phyloP scores from a whole-genome alignment of 2,797 vertebrate genomes.

The Diplodus puntazzo region DNA sequence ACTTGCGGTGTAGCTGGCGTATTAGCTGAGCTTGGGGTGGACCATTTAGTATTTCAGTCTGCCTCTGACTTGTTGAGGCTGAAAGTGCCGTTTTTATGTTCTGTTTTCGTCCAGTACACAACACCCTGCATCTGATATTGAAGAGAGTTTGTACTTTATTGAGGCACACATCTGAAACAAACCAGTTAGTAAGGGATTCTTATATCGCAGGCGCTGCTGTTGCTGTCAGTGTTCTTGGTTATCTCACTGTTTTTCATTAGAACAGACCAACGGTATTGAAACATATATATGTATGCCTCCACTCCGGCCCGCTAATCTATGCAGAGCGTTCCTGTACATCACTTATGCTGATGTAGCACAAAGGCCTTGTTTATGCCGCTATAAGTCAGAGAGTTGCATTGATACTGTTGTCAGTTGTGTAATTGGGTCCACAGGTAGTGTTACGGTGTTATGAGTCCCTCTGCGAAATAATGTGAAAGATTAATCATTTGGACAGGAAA shows the following conservation, averaged over 20 bases:
- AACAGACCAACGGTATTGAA: not conserved
- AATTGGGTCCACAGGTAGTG: slow-evolving; percentile 80
- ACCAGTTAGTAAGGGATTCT: not conserved
- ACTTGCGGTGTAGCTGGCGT: slow-evolving; percentile 35
- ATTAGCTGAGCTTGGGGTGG: slow-evolving; percentile 20
- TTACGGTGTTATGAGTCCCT: slow-evolving; percentile 66
- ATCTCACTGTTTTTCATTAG: not conserved
- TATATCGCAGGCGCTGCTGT: not conserved
- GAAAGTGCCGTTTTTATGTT: slow-evolving; percentile 16
- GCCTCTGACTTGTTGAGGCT: slow-evolving; percentile 3
- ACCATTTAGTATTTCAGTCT: slow-evolving; percentile 30
- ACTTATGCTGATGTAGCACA: slow-evolving; percentile 41
- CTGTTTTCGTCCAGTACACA: not conserved
- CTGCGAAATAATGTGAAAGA: slow-evolving; percentile 76
- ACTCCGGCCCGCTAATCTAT: slow-evolving; percentile 31
- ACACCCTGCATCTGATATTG: not conserved
- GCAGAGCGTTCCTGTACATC: slow-evolving; percentile 50
- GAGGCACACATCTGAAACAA: not conserved
- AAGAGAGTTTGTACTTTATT: slow-evolving; percentile 1
- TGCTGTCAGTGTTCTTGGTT: not conserved
- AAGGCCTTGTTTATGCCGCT: slow-evolving; percentile 47
- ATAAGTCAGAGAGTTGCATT: slow-evolving; percentile 68
- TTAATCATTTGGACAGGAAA: slow-evolving; percentile 81
- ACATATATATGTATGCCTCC: not conserved
- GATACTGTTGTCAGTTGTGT: slow-evolving; percentile 77